phyloP scores from a whole-genome alignment of 2,797 vertebrate genomes.

The Acrossocheilus fasciatus region DNA sequence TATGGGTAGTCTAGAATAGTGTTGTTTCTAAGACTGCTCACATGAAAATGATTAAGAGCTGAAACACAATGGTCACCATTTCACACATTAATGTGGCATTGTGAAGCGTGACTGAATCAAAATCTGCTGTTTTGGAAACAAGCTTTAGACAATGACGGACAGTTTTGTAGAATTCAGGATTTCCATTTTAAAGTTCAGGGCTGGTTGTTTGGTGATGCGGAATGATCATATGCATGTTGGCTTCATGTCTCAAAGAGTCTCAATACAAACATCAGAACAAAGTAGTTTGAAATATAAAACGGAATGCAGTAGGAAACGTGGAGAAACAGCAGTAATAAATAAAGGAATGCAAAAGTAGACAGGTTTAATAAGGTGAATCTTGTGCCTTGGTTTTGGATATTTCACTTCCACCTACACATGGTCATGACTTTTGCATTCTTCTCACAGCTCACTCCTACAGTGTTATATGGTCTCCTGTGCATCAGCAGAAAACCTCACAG shows the following conservation, averaged over 20 bases:
- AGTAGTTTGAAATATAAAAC: background rate
- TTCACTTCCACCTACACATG: slow-evolving; percentile 54
- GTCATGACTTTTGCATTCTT: slow-evolving; percentile 58
- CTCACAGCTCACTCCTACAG: slow-evolving; percentile 40
- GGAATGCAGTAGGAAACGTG: background rate
- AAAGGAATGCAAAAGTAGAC: background rate
- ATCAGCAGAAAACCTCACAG: slow-evolving; percentile 54
- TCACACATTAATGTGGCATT: slow-evolving; percentile 50
- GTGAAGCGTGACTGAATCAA: slow-evolving; percentile 48
- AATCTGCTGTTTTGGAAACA: slow-evolving; percentile 47
- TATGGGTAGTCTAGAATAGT: slow-evolving; percentile 57
- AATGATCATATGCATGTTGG: background rate
- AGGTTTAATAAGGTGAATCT: slow-evolving; percentile 30
- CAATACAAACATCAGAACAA: background rate
- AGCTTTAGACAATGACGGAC: background rate
- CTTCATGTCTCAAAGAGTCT: background rate
- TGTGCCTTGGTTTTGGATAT: slow-evolving; percentile 43
- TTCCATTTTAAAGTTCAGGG: background rate
- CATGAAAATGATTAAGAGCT: slow-evolving; percentile 75
- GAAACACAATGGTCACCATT: slow-evolving; percentile 59
- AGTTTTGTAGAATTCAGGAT: slow-evolving; percentile 7
- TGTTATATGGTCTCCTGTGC: slow-evolving; percentile 36
- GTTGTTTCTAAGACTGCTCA: slow-evolving; percentile 74
- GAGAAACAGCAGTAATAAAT: background rate
- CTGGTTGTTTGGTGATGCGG: background rate